Conservation (phyloP, 2,888 invertebrate species). For the Microdon myrmicae region DNA sequence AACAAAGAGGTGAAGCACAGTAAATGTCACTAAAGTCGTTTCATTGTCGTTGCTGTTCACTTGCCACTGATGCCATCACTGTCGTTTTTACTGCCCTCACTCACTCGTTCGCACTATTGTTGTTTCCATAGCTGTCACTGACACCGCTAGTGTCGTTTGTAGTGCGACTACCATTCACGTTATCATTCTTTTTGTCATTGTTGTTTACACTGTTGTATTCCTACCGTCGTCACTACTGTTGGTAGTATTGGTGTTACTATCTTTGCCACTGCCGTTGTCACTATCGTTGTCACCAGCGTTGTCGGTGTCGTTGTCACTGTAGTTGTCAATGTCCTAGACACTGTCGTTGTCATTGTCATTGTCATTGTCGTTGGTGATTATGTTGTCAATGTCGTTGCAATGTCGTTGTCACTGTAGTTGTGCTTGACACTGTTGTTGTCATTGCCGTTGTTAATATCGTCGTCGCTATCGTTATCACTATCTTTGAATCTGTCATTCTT, state of each 20-base stretch:
- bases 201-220: constrained; percentile 22
- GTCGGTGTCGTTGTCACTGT: constrained; percentile 6
- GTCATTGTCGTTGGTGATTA: constrained; percentile 29
- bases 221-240: constrained; percentile 11
- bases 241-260: constrained; percentile 25
- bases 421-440: constrained; percentile 55
- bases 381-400: too few relatives aligned
- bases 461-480: constrained; percentile 53
- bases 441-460: constrained; percentile 49
- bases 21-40: too few relatives aligned
- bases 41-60: too few relatives aligned
- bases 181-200: constrained; percentile 10
- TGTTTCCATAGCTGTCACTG: constrained; percentile 15
- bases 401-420: constrained; percentile 55
- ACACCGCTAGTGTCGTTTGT: constrained; percentile 21
- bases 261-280: constrained; percentile 6
- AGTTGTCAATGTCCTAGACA: constrained; percentile 11
- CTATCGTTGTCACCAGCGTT: neutral
- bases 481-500: too few relatives aligned
- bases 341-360: constrained; percentile 5
- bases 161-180: neutral
- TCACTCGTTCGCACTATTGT: too few relatives aligned
- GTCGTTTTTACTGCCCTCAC: too few relatives aligned
- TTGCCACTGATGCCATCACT: too few relatives aligned
- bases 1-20: too few relatives aligned